These are phyloP conservation scores for Penaeus vannamei DNA, from an alignment of 1,140 invertebrate species.

Conservation along the genomic window DNA sequence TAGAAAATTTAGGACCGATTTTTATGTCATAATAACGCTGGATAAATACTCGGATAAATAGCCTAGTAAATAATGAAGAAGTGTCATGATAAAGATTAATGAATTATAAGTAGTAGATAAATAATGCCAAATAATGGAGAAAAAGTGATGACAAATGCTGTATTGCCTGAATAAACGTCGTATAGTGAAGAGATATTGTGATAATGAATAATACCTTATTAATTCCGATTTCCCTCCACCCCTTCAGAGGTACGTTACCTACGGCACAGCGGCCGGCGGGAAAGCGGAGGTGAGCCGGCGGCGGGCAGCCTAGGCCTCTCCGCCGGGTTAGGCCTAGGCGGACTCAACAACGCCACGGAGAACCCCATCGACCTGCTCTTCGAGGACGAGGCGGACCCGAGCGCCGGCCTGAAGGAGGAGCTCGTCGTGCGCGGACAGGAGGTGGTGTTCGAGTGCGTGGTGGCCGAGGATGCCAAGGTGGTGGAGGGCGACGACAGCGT, in stretches of 20 bases:
- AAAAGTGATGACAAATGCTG: no score
- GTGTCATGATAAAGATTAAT: no score
- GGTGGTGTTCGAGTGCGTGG: slow-evolving; percentile 61
- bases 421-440: slow-evolving; percentile 59
- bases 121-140: no score
- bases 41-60: no score
- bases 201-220: no score
- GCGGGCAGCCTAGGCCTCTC: not conserved
- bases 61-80: no score
- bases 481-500: slow-evolving; percentile 51
- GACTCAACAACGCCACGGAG: slow-evolving; percentile 18
- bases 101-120: no score
- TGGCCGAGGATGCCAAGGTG: slow-evolving; percentile 20
- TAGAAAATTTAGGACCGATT: not conserved
- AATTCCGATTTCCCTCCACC: no score
- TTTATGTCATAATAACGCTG: not conserved
- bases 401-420: slow-evolving; percentile 34
- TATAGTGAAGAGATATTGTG: no score
- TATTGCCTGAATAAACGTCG: no score
- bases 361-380: slow-evolving; percentile 46
- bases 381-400: slow-evolving; percentile 49
- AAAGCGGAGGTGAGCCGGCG: not conserved
- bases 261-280: slow-evolving; percentile 41
- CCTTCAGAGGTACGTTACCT: slow-evolving; percentile 50
- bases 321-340: not conserved